Conservation (phyloP, 2,113 vertebrate species). For the Sturnira hondurensis region DNA sequence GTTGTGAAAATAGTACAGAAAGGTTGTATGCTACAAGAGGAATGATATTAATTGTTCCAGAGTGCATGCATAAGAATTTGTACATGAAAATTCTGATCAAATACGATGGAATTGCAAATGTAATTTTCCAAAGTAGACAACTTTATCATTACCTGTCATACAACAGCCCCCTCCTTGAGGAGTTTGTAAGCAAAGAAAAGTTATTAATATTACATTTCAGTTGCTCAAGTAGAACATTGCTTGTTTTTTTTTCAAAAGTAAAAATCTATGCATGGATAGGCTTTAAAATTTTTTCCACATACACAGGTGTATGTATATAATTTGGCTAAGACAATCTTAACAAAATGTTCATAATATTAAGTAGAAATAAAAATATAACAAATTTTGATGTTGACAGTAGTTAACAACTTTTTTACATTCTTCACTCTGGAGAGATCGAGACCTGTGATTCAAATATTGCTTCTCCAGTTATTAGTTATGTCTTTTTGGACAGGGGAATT, state of each 20-base stretch:
- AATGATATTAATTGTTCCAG: not conserved
- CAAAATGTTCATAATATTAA: not conserved
- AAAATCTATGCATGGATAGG: not conserved
- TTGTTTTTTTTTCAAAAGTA: not conserved
- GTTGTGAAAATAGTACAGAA: not conserved
- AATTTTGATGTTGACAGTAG: not conserved
- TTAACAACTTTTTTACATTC: not conserved
- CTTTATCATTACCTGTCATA: not conserved
- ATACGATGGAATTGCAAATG: not conserved
- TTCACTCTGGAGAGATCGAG: not conserved
- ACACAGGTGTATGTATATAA: not conserved
- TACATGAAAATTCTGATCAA: slow-evolving; percentile 22
- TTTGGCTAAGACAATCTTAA: not conserved
- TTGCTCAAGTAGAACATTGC: not conserved
- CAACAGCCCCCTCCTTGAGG: not conserved
- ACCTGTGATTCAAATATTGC: not conserved
- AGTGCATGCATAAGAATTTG: not conserved
- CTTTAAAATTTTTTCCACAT: not conserved
- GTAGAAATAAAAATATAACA: not conserved
- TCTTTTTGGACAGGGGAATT: not conserved
- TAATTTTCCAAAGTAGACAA: not conserved
- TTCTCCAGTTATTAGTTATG: not conserved
- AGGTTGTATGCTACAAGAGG: not conserved
- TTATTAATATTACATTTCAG: not conserved
- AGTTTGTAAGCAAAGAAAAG: slow-evolving; percentile 20